A percentile compares a stretch with the other conserved stretches of the same genome.
Conservation (phyloP, 1,140 invertebrate species). For the Drosophila biarmipes region DNA sequence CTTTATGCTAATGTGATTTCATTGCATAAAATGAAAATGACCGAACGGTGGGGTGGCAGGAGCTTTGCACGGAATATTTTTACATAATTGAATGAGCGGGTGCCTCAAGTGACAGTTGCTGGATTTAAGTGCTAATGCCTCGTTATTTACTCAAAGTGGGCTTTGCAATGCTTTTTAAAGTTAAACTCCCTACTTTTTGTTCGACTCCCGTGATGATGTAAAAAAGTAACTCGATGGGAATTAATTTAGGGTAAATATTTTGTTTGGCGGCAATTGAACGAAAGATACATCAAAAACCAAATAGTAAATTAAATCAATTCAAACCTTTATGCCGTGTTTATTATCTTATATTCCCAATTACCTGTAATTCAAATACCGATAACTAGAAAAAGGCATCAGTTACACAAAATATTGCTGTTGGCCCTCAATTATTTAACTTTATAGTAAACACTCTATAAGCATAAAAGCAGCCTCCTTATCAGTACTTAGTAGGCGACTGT, state of each 20-base stretch:
- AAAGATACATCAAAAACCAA: no score
- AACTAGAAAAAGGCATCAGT: no score
- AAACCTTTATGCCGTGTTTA: no score
- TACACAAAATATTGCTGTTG: no score
- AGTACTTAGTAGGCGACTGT: conserved; percentile 14
- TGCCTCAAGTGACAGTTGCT: conserved; percentile 26
- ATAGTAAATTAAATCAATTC: background rate
- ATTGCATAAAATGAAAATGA: conserved; percentile 37
- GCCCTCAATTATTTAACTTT: no score
- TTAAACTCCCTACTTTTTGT: background rate
- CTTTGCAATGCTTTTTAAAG: no score
- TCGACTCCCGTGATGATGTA: background rate
- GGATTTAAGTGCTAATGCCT: background rate
- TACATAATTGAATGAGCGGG: conserved; percentile 63
- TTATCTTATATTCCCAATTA: no score
- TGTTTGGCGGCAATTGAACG: no score
- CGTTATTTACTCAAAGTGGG: background rate
- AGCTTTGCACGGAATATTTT: conserved; percentile 55
- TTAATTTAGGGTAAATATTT: no score
- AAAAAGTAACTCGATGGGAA: background rate
- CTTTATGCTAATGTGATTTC: conserved; percentile 79
- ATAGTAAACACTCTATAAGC: background rate
- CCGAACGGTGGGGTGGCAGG: background rate
- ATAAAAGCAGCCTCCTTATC: conserved; percentile 18
- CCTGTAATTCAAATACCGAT: no score